phyloP scores from a whole-genome alignment of 2,113 vertebrate species.

The Pseudonaja textilis region DNA sequence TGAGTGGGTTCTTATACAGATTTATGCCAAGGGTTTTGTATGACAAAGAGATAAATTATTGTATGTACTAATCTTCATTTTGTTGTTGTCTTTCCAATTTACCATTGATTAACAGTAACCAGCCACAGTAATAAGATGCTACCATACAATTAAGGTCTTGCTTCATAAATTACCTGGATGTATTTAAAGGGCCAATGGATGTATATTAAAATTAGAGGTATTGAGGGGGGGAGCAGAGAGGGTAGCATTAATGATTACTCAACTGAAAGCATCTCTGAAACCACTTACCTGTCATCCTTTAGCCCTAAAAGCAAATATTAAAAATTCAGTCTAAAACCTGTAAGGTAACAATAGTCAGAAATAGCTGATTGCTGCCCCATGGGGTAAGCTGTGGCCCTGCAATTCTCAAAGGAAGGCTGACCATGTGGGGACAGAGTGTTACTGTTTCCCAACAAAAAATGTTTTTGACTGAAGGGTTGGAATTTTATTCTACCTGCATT shows the following conservation, averaged over 20 bases:
- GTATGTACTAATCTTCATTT: slow-evolving; percentile 56
- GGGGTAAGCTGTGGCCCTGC: not conserved
- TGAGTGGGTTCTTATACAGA: not conserved
- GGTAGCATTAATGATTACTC: not conserved
- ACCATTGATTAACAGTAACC: slow-evolving; percentile 60
- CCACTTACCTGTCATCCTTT: not conserved
- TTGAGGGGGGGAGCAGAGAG: not conserved
- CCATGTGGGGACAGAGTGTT: not conserved
- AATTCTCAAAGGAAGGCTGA: not conserved
- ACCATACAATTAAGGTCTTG: slow-evolving; percentile 53
- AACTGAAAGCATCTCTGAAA: not conserved
- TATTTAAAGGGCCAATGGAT: slow-evolving; percentile 46
- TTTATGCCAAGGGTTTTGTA: slow-evolving; percentile 52
- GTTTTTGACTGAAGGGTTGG: not conserved
- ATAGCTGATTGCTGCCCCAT: not conserved
- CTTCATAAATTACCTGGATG: slow-evolving; percentile 39
- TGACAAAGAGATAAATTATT: slow-evolving; percentile 57
- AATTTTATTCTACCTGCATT: not conserved
- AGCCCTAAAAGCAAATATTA: not conserved
- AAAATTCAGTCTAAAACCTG: not conserved
- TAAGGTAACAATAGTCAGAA: not conserved
- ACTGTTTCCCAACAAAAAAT: not conserved
- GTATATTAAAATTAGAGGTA: slow-evolving; percentile 15
- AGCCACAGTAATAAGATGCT: slow-evolving; percentile 59
- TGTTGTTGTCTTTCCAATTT: slow-evolving; percentile 48